Base-by-base conservation (phyloP, 1,140 invertebrate species). In the Eriosoma lanigerum region DNA sequence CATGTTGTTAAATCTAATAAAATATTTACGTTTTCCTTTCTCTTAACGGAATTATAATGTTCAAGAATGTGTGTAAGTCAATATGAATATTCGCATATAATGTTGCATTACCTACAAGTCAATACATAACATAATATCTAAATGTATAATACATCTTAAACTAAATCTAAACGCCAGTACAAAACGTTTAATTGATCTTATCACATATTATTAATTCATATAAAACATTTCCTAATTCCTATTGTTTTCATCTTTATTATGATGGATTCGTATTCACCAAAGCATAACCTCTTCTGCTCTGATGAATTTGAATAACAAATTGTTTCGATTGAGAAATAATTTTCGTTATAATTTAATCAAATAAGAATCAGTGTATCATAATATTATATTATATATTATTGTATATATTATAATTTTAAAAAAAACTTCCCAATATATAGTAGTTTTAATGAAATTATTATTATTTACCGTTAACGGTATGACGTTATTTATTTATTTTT, bases 231-330 rank as follows among this genome's bases (percentile, higher is more conserved):
- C 26, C 68, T 52, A 52, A 52, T 72, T 52, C 26, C 68, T 52
- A 72, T 72, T 72, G 68, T 72, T 52, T 72, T 24, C 68, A 32
- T 52, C 26, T 52, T 72, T 9, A 72, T 46, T 52, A 72, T 72
- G 68, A 72, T 13, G 48, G 12, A 15, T 72, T 29, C 17, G 17
- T 72, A 38, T n/a, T 46, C 21, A 72, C 3, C 68, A 72, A 72
- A 72, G 15, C 68, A 52, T 72, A 72, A 72, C 68, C 17, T 29
- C 46, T 52, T 72, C 48, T 72, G 68, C 24, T 72, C 46, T 50
- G 68, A 72, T 52, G 68, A 72, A 50, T 72, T 50, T 50, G 24
- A 50, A 52, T 68, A 52, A 52, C 66, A 50, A 70, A 52, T 72
- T 52, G n/a, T 48, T 68, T 24, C 17, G 21, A 68, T 68, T 68